phyloP scores from a whole-genome alignment of 2,888 invertebrate species.

The Catocala fraxini region DNA sequence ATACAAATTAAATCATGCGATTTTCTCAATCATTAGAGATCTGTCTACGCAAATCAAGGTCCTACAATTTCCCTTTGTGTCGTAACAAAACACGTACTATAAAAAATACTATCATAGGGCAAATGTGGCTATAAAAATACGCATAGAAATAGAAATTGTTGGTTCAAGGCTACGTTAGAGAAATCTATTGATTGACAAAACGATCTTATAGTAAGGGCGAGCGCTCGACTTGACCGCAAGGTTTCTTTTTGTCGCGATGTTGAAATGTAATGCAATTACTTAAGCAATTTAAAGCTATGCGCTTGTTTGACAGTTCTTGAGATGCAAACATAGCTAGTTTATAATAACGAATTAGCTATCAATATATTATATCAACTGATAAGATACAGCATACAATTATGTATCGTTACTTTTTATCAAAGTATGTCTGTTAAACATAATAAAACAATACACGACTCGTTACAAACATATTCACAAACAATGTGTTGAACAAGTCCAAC shows the following conservation, averaged over 20 bases:
- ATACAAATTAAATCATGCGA: constrained; percentile 24
- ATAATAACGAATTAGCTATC: not conserved
- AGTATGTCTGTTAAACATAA: no score
- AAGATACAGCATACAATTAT: no score
- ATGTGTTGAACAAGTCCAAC: no score
- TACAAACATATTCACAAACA: no score
- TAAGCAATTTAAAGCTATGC: constrained; percentile 58
- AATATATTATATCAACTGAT: no score
- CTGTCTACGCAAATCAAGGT: constrained; percentile 22
- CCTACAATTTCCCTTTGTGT: constrained; percentile 23
- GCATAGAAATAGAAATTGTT: constrained; percentile 45
- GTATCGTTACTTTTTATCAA: no score
- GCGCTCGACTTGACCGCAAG: constrained; percentile 70
- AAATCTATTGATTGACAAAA: constrained; percentile 76
- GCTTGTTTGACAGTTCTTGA: constrained; percentile 27
- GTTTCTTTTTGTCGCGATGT: constrained; percentile 74
- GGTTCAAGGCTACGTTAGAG: constrained; percentile 69
- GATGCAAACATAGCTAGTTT: constrained; percentile 9
- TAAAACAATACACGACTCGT: no score
- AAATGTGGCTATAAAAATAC: constrained; percentile 56
- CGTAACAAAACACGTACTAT: constrained; percentile 17
- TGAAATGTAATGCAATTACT: constrained; percentile 64
- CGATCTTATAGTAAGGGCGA: constrained; percentile 71
- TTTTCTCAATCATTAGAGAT: constrained; percentile 8
- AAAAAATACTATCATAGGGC: constrained; percentile 38